Evolutionary conservation across 2,888 invertebrate species (phyloP).

Genomic region (Chalcosyrphus nemorum): DNA sequence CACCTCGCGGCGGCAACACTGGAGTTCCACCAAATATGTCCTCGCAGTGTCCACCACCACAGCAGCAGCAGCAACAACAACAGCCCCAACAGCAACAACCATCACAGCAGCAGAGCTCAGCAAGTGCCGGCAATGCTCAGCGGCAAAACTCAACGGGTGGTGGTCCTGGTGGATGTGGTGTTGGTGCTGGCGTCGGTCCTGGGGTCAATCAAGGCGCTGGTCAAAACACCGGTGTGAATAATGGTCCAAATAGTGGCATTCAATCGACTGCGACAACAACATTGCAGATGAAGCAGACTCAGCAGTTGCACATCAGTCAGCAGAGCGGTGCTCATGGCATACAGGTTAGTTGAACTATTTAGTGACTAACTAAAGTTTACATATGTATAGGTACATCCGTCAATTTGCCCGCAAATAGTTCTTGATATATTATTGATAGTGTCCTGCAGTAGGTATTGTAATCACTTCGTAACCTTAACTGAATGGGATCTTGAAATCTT

Average conservation of each 20-base stretch:
- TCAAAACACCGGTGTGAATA: conserved; percentile 69
- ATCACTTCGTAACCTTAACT: too few species aligned
- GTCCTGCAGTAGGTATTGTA: too few species aligned
- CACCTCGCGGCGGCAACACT: conserved; percentile 77
- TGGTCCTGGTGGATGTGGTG: conserved; percentile 71
- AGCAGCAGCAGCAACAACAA: conserved; percentile 72
- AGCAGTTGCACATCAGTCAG: conserved; percentile 93
- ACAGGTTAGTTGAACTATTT: conserved; percentile 86
- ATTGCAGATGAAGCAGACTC: conserved; percentile 93
- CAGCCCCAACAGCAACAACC: conserved; percentile 61
- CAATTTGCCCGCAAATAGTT: too few species aligned
- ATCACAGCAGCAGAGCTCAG: conserved; percentile 68
- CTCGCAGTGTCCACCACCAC: conserved; percentile 74
- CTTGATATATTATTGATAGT: too few species aligned
- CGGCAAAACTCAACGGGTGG: conserved; percentile 57
- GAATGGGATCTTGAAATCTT: too few species aligned
- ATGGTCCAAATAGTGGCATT: conserved; percentile 74
- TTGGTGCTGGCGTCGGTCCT: conserved; percentile 75
- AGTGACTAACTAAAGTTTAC: too few species aligned
- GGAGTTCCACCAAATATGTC: conserved; percentile 75
- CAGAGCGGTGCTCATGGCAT: conserved; percentile 90
- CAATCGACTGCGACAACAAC: conserved; percentile 83
- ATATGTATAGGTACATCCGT: too few species aligned
- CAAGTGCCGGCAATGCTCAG: conserved; percentile 66
- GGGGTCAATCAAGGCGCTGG: conserved; percentile 71